phyloP scores from a whole-genome alignment of 2,888 invertebrate genomes.

The Pseudoips prasinana region DNA sequence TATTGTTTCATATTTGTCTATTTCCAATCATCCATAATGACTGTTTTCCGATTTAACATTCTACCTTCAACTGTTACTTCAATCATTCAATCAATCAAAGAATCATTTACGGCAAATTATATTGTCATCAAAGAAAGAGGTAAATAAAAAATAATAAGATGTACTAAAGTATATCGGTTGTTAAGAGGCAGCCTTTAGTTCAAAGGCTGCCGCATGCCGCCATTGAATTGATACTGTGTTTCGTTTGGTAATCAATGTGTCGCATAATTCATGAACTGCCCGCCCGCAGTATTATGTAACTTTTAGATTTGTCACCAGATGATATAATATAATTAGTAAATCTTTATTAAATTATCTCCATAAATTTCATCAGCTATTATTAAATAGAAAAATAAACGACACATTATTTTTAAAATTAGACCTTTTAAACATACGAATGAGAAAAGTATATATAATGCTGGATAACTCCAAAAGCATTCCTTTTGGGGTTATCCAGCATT shows the following conservation, averaged over 20 bases:
- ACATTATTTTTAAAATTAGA: no score
- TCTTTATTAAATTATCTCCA: no score
- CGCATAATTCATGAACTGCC: conserved; percentile 57
- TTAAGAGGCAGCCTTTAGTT: conserved; percentile 39
- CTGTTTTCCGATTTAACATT: no score
- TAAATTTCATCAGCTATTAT: no score
- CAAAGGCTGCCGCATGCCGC: conserved; percentile 57
- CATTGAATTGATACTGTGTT: conserved; percentile 56
- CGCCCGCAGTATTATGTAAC: conserved; percentile 33
- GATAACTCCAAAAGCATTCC: no score
- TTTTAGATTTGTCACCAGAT: conserved; percentile 36
- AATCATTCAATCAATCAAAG: not conserved
- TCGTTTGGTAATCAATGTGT: conserved; percentile 67
- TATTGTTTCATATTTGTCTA: no score
- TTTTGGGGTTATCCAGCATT: no score
- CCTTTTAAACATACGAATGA: no score
- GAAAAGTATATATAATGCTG: no score
- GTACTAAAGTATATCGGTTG: conserved; percentile 31
- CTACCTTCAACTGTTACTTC: no score
- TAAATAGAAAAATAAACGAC: no score
- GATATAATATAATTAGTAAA: conserved; percentile 7
- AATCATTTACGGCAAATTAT: conserved; percentile 2
- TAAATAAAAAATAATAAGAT: conserved; percentile 24
- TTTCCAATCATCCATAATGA: no score
- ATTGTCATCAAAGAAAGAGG: conserved; percentile 26